Percentiles rank a stretch among this genome's conserved stretches.
Evolutionary conservation across 2,888 invertebrate genomes (phyloP).

Genomic region (Limnephilus lunatus): DNA sequence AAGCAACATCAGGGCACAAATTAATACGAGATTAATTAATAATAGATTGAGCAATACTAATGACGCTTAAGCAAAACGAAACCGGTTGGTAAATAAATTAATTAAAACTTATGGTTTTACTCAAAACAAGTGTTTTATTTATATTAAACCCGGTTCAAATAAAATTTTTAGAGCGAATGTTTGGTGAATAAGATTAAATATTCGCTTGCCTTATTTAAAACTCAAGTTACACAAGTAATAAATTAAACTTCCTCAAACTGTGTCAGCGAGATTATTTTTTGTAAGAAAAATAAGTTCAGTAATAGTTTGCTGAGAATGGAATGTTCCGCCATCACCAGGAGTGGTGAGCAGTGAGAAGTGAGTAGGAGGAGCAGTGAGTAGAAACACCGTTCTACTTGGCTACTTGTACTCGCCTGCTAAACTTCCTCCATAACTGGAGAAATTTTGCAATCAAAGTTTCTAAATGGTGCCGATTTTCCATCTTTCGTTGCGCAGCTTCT

Average conservation of each 20-base stretch:
- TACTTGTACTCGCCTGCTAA: conserved; percentile 8
- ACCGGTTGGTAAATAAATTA: too few species aligned
- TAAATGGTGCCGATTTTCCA: conserved; percentile 65
- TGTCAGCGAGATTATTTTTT: background rate
- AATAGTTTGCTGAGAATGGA: conserved; percentile 45
- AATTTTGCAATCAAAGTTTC: conserved; percentile 66
- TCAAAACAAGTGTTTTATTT: too few species aligned
- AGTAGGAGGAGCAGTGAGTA: conserved; percentile 35
- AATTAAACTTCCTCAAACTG: background rate
- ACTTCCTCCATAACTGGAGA: conserved; percentile 60
- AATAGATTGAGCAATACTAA: too few species aligned
- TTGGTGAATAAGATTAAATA: background rate
- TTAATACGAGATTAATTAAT: too few species aligned
- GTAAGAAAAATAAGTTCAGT: conserved; percentile 17
- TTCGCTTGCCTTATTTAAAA: background rate
- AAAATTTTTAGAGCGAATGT: too few species aligned
- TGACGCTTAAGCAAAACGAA: too few species aligned
- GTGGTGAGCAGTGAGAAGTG: conserved; percentile 5
- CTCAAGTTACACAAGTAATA: background rate
- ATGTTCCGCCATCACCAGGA: conserved; percentile 7
- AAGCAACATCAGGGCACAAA: too few species aligned
- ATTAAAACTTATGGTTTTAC: too few species aligned
- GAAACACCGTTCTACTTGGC: conserved; percentile 33
- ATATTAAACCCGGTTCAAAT: too few species aligned
- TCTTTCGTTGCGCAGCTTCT: conserved; percentile 56